These are phyloP conservation scores for Chaitophorus viminalis DNA, from an alignment of 2,888 invertebrate genomes.

Conservation along the genomic window DNA sequence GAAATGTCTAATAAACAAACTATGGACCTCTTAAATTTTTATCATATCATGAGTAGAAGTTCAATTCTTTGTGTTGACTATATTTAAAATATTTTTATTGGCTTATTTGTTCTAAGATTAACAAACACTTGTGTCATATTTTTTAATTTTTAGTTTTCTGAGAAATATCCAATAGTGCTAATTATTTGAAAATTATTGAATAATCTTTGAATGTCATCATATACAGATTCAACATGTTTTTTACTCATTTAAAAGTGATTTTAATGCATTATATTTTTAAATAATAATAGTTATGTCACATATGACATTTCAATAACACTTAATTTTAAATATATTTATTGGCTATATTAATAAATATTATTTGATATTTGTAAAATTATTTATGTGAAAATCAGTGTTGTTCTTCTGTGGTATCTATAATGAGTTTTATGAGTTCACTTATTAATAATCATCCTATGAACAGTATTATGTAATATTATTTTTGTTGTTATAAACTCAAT, in stretches of 20 bases:
- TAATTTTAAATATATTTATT: too few species aligned
- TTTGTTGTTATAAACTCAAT: neutral
- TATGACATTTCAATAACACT: neutral
- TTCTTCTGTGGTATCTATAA: conserved; percentile 8
- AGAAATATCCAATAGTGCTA: neutral
- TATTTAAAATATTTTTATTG: neutral
- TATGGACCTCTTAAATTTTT: too few species aligned
- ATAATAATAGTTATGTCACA: neutral
- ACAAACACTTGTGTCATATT: too few species aligned
- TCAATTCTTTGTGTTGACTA: neutral
- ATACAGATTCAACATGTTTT: neutral
- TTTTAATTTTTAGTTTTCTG: neutral
- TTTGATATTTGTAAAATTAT: neutral
- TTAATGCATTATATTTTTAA: neutral
- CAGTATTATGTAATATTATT: neutral
- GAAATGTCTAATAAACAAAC: too few species aligned
- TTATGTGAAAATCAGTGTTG: neutral
- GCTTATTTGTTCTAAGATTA: too few species aligned
- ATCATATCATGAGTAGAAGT: neutral
- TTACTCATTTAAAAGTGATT: neutral
- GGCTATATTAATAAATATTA: neutral
- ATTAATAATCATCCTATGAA: neutral
- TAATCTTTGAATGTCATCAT: neutral
- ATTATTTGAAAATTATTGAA: neutral
- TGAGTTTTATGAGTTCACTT: neutral